Base-by-base conservation (phyloP, 2,888 invertebrate species). In the Dynastes hyllus region DNA sequence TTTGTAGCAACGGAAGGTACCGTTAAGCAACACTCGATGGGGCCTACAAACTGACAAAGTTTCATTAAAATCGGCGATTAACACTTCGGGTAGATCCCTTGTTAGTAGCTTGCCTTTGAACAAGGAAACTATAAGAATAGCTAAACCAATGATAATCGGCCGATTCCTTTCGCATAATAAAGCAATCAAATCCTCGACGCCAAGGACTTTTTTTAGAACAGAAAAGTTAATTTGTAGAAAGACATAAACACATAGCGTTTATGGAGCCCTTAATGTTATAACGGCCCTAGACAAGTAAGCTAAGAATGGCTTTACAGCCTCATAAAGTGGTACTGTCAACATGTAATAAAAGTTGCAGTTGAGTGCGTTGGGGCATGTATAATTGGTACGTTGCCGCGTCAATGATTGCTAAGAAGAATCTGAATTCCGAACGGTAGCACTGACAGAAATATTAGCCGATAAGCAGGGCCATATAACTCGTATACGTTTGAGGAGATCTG, bases 241-340 rank as follows among this genome's bases (percentile, higher is more conserved):
- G 58, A 53, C 77, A 77, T 77, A 77, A 77, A 77, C 77, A 77
- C 58, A 69, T 40, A 70, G 45, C 73, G 50, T 78, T 78, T 78
- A 78, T 73, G 71, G 71, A 73, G 53, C 78, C 78, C 73, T 78
- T 71, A 73, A 73, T 71, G 73, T 50, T 22, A 53, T 73, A 78
- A 65, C 69, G 53, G 67, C 79, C 80, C 78, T 78, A 78, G 79
- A 77, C 77, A 71, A 80, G 81, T 76, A 81, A 81, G 75, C 80
- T 78, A 80, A 82, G 83, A 83, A 83, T 83, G 81, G 81, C 80
- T 83, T 83, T 83, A 83, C 81, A 81, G 80, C 81, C 80, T 80
- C 80, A 82, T 83, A 83, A 83, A 83, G 80, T 81, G 81, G 75
- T 78, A 77, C 79, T 83, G 83, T 83, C 82, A 83, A 83, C 83